Percentiles rank a stretch among this genome's conserved stretches.
These are phyloP conservation scores for Thera britannica DNA, from an alignment of 2,888 invertebrate genomes.

Conservation along the genomic window DNA sequence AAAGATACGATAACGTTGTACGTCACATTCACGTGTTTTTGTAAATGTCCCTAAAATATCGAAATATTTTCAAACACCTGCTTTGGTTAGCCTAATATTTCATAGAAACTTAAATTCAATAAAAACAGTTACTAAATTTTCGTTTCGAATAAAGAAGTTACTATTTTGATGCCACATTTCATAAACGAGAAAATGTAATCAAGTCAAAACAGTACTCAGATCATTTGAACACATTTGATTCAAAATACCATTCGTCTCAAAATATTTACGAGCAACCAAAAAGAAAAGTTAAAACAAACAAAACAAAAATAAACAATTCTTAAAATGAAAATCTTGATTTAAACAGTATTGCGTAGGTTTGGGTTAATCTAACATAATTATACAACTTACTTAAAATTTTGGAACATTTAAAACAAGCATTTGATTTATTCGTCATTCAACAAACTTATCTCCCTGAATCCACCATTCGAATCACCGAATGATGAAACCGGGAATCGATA, in stretches of 20 bases:
- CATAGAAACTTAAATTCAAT: neutral
- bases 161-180: neutral
- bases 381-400: slow-evolving; percentile 10
- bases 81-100: neutral
- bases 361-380: slow-evolving; percentile 6
- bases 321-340: neutral
- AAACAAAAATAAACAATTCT: slow-evolving; percentile 3
- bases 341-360: slow-evolving; percentile 7
- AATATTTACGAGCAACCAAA: neutral
- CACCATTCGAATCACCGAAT: neutral
- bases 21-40: neutral
- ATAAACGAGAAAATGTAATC: too few species aligned
- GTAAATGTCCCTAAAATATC: neutral
- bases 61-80: neutral
- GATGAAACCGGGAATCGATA: neutral
- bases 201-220: too few species aligned
- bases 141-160: neutral
- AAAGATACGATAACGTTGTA: neutral
- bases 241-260: too few species aligned
- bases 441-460: neutral
- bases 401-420: slow-evolving; percentile 2
- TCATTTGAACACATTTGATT: too few species aligned
- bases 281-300: neutral
- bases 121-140: neutral
- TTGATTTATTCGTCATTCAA: slow-evolving; percentile 3